Base-by-base conservation (phyloP, 2,113 vertebrate genomes). In the Brienomyrus brachyistius region DNA sequence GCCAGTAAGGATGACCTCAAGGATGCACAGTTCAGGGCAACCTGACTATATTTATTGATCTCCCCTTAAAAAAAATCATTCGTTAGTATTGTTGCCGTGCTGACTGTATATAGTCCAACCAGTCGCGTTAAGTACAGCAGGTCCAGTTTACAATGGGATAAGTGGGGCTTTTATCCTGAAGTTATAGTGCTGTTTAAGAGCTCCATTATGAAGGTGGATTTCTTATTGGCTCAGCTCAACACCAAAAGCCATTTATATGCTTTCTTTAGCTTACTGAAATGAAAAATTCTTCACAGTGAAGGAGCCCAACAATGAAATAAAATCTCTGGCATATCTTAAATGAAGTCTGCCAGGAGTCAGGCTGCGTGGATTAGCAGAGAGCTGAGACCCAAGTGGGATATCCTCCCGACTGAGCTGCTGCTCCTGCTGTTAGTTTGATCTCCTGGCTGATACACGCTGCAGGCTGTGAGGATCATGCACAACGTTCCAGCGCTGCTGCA, bases 361-460 rank as follows among this genome's bases (percentile, higher is more conserved):
- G 89, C 89, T 62, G 51, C 6, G 40, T 19, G 51, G 89, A 87
- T 90, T 90, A 90, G 54, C 45, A 7, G 59, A 31, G 62, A 43
- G 52, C 89, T 27, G 70, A 59, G 50, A 27, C 27, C 21, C 0
- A 23, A 7, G 31, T 35, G 88, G 52, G 74, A 27, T n/a, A 19
- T 83, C 7, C 82, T 85, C 89, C 56, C 35, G 0, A 13, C 31
- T 11, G 51, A 3, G 74, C 74, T 51, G 5, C 27, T 21, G 17
- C 88, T 52, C 90, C 13, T 40, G 70, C 86, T 66, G 90, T 59
- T 52, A 59, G 50, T 66, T 88, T 88, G 87, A 88, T 90, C 86
- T 88, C 8, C 7, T 59, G 90, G 82, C 87, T 90, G 90, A 86
- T 90, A 84, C 50, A 8, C 40, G 43, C 47, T 35, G 17, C 51